These are phyloP conservation scores for Acinonyx jubatus DNA, from an alignment of 2,113 vertebrate genomes.

Conservation along the genomic window DNA sequence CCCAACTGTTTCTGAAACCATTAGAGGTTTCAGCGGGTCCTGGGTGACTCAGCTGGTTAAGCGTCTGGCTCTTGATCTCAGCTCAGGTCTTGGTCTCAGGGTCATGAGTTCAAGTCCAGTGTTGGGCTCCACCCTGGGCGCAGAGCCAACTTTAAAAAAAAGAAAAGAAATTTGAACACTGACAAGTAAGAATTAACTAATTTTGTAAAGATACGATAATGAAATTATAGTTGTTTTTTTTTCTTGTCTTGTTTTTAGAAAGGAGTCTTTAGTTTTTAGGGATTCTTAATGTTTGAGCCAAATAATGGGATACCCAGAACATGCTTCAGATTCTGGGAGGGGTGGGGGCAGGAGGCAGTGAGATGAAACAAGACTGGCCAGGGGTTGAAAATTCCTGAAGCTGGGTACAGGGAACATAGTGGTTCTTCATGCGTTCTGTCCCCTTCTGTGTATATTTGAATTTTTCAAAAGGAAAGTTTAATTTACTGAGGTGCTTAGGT, in stretches of 20 bases:
- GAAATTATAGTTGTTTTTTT: background rate
- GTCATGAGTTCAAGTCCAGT: too few relatives aligned
- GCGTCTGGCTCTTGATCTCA: too few relatives aligned
- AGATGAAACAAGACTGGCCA: background rate
- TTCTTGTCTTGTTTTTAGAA: background rate
- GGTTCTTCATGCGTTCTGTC: background rate
- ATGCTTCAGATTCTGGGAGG: background rate
- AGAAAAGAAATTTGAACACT: background rate
- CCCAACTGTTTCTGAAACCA: background rate
- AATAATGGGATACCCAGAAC: background rate
- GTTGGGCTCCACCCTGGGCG: too few relatives aligned
- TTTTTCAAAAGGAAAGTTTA: slow-evolving; percentile 31
- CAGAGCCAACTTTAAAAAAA: too few relatives aligned
- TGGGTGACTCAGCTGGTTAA: too few relatives aligned
- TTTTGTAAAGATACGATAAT: background rate
- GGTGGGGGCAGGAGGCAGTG: background rate
- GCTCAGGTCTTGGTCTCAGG: too few relatives aligned
- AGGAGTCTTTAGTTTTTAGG: background rate
- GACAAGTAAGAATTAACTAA: background rate
- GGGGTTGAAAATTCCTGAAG: background rate
- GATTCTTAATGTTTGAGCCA: background rate
- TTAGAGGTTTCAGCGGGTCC: background rate
- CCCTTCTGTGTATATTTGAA: background rate
- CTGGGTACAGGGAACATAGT: background rate
- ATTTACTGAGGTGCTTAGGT: background rate